Evolutionary conservation across 2,113 vertebrate species (phyloP).

Genomic region (Neolamprologus falcicula): DNA sequence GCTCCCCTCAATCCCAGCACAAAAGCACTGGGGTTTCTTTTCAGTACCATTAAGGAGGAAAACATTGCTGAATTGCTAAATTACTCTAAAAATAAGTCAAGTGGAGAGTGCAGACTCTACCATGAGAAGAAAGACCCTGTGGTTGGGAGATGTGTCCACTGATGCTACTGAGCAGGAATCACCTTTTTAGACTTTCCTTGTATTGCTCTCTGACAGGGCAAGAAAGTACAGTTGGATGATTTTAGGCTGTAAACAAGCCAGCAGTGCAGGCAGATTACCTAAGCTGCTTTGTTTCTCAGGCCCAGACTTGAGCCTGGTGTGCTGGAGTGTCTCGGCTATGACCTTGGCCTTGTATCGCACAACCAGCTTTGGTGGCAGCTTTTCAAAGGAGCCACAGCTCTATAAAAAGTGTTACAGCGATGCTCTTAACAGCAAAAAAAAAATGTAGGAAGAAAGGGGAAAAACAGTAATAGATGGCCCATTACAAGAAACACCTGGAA

Average conservation of each 20-base stretch:
- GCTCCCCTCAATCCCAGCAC: not conserved
- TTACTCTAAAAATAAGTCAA: slow-evolving; percentile 58
- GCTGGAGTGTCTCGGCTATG: not conserved
- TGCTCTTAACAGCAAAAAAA: not conserved
- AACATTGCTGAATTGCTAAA: slow-evolving; percentile 48
- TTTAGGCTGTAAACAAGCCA: not conserved
- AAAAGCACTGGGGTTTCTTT: slow-evolving; percentile 3
- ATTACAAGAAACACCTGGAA: slow-evolving; percentile 59
- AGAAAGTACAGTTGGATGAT: not conserved
- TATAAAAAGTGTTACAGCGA: slow-evolving; percentile 9
- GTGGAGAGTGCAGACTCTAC: slow-evolving; percentile 19
- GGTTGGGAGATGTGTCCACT: not conserved
- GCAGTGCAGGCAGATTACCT: not conserved
- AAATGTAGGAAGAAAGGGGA: not conserved
- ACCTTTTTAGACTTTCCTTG: not conserved
- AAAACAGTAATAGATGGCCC: not conserved
- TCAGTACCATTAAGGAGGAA: slow-evolving; percentile 51
- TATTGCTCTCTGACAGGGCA: not conserved
- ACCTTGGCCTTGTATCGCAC: not conserved
- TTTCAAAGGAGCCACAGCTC: slow-evolving; percentile 9
- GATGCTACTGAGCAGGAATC: not conserved
- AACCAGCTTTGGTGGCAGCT: slow-evolving; percentile 26
- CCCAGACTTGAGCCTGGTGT: not conserved
- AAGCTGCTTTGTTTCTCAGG: not conserved
- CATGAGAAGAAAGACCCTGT: not conserved